Evolutionary conservation across 2,113 vertebrate genomes (phyloP).

Genomic region (Camarhynchus parvulus): DNA sequence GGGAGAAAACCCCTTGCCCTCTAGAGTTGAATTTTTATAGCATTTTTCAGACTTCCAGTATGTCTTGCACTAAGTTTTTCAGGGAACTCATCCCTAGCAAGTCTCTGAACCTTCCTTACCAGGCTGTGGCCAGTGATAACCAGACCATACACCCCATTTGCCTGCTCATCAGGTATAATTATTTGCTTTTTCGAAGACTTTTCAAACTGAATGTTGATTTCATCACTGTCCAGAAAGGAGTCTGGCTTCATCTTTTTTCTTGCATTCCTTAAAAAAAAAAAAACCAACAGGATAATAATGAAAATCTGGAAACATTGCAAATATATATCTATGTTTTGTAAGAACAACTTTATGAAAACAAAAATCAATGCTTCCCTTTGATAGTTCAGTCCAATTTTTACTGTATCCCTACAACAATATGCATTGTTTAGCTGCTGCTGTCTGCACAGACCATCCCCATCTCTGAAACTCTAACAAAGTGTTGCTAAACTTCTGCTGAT

Average conservation of each 20-base stretch:
- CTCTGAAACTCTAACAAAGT: not conserved
- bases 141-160: constrained; percentile 85
- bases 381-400: not conserved
- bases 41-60: not conserved
- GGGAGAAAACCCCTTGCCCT: not conserved
- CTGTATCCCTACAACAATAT: not conserved
- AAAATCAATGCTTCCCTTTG: not conserved
- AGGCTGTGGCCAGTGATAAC: constrained; percentile 92
- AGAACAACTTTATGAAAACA: not conserved
- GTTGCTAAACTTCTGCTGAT: not conserved
- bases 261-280: constrained; percentile 74
- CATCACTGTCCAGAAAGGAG: constrained; percentile 66
- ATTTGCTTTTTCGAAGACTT: constrained; percentile 15
- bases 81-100: not conserved
- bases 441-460: not conserved
- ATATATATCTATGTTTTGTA: not conserved
- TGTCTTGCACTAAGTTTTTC: not conserved
- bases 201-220: constrained; percentile 67
- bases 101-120: constrained; percentile 75
- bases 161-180: constrained; percentile 81
- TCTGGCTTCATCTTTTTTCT: constrained; percentile 83
- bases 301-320: not conserved
- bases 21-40: not conserved
- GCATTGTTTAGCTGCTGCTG: not conserved
- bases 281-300: not conserved